Evolutionary conservation across 2,113 vertebrate genomes (phyloP).

Genomic region (Rhinolophus ferrumequinum): DNA sequence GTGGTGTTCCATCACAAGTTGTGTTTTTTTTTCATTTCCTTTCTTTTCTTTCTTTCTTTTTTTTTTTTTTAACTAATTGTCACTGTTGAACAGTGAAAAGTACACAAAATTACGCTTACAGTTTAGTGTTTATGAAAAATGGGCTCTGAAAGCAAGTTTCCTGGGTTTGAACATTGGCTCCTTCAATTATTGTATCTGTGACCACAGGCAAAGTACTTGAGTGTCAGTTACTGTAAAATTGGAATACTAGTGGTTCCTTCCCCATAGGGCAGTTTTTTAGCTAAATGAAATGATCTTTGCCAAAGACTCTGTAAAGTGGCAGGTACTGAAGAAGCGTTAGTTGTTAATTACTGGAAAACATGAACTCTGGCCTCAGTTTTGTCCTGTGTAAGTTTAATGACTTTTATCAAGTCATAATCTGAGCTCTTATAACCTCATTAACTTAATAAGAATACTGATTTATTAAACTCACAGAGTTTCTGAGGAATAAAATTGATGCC

Average conservation of each 20-base stretch:
- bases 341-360: constrained; percentile 27
- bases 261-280: not conserved
- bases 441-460: not conserved
- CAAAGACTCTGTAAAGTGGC: not conserved
- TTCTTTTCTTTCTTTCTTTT: too few relatives aligned
- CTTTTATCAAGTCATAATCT: not conserved
- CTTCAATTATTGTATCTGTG: not conserved
- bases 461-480: not conserved
- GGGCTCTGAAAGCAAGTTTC: not conserved
- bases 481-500: not conserved
- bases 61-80: not conserved
- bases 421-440: not conserved
- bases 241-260: constrained; percentile 28
- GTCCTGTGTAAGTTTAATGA: not conserved
- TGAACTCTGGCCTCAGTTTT: not conserved
- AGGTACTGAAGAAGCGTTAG: not conserved
- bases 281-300: constrained; percentile 14
- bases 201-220: not conserved
- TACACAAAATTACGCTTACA: not conserved
- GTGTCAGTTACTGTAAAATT: not conserved
- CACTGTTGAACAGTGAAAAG: not conserved
- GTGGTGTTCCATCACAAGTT: not conserved
- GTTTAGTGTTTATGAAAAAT: not conserved
- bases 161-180: not conserved
- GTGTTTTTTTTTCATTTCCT: not conserved